Evolutionary conservation across 2,113 vertebrate species (phyloP).

Genomic region (Ageneiosus marmoratus): DNA sequence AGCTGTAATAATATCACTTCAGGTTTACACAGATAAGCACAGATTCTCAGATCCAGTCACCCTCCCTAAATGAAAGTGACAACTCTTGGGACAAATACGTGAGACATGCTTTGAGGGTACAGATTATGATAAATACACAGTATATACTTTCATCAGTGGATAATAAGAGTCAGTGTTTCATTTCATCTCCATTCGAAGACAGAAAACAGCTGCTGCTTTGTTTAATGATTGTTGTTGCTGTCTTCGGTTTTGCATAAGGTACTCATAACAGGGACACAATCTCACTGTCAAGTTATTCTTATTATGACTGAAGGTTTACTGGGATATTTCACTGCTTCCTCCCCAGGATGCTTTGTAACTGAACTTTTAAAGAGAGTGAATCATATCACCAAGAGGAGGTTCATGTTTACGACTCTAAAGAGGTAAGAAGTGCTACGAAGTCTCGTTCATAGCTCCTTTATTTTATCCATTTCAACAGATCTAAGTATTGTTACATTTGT

Average conservation of each 20-base stretch:
- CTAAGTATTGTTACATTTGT: not conserved
- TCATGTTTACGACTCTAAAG: constrained; percentile 23
- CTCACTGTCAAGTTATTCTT: constrained; percentile 39
- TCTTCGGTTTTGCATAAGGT: constrained; percentile 53
- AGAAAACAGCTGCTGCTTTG: constrained; percentile 56
- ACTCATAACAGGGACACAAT: constrained; percentile 48
- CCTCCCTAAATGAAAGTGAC: constrained; percentile 41
- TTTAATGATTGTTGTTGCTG: constrained; percentile 51
- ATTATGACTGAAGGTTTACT: constrained; percentile 50
- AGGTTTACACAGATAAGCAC: constrained; percentile 54
- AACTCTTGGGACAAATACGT: constrained; percentile 46
- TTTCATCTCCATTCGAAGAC: constrained; percentile 59
- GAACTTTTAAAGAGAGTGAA: constrained; percentile 49
- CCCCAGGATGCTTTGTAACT: constrained; percentile 31
- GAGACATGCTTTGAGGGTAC: constrained; percentile 54
- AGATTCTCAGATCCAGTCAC: constrained; percentile 54
- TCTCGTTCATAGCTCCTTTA: not conserved
- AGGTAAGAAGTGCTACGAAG: not conserved
- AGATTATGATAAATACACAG: constrained; percentile 60
- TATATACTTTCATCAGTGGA: constrained; percentile 47
- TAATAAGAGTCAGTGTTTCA: constrained; percentile 44
- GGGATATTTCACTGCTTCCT: constrained; percentile 11
- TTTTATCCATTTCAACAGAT: not conserved
- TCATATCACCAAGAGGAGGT: constrained; percentile 32
- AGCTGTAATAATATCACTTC: constrained; percentile 57